These are phyloP conservation scores for Strix occidentalis DNA, from an alignment of 2,797 vertebrate species.

Conservation along the genomic window DNA sequence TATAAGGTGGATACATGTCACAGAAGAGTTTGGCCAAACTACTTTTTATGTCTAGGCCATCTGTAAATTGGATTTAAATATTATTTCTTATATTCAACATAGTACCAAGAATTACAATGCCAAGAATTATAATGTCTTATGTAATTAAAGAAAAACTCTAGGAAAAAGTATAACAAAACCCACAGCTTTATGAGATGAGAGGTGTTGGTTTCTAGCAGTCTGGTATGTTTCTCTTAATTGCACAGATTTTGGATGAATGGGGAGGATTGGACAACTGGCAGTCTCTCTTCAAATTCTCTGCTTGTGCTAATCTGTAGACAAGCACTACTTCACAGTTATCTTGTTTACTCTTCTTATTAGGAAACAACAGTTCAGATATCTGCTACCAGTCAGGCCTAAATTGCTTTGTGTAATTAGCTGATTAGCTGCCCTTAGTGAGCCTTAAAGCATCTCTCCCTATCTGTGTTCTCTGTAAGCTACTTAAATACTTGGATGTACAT, in stretches of 20 bases:
- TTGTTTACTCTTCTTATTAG: neutral
- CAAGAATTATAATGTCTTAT: neutral
- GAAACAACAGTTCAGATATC: neutral
- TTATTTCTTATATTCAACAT: neutral
- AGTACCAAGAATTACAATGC: neutral
- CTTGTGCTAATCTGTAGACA: neutral
- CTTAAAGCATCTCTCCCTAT: neutral
- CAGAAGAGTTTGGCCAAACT: neutral
- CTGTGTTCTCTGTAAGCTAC: neutral
- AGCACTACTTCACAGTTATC: neutral
- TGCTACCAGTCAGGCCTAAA: neutral
- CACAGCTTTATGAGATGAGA: neutral
- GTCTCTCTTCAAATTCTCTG: neutral
- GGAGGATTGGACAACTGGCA: neutral
- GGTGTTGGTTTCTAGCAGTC: neutral
- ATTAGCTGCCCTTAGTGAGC: neutral
- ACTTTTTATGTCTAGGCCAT: accelerated
- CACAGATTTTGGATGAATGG: neutral
- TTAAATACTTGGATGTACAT: neutral
- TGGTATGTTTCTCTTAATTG: accelerated
- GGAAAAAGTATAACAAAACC: neutral
- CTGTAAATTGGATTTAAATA: neutral
- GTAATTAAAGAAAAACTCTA: neutral
- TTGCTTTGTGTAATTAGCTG: neutral
- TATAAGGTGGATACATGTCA: accelerated